phyloP scores from a whole-genome alignment of 2,888 invertebrate species.

The Xylota sylvarum region DNA sequence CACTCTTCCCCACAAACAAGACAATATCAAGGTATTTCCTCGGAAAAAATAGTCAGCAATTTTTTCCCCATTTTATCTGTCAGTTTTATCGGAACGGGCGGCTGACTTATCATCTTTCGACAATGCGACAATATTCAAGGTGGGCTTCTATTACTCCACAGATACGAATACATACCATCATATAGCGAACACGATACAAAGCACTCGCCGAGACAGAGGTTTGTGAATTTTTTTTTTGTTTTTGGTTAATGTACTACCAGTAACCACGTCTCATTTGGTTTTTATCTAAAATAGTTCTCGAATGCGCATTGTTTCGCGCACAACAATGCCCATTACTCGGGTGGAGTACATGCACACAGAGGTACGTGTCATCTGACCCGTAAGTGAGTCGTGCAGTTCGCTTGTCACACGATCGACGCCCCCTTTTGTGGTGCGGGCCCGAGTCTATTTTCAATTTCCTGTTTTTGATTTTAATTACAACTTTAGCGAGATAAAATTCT shows the following conservation, averaged over 20 bases:
- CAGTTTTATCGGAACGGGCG: conserved; percentile 22
- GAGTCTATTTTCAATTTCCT: conserved; percentile 57
- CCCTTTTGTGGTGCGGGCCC: conserved; percentile 16
- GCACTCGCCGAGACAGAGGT: conserved; percentile 3
- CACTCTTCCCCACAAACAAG: background rate
- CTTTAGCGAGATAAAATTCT: conserved; percentile 38
- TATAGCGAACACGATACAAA: background rate
- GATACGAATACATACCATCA: background rate
- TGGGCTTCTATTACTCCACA: conserved; percentile 29
- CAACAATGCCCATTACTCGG: conserved; percentile 7
- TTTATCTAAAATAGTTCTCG: conserved; percentile 39
- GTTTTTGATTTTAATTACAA: conserved; percentile 62
- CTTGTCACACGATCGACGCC: conserved; percentile 31
- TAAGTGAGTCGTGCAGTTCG: conserved; percentile 7
- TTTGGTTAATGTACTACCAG: background rate
- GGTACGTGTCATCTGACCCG: conserved; percentile 38
- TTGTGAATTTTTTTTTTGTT: conserved; percentile 1
- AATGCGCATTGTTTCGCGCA: conserved; percentile 32
- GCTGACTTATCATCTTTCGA: conserved; percentile 39
- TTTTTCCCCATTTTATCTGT: conserved; percentile 20
- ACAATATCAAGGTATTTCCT: conserved; percentile 28
- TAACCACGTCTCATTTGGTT: conserved; percentile 27
- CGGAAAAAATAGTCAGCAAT: conserved; percentile 37
- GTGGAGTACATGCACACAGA: conserved; percentile 20
- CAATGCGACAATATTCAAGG: conserved; percentile 9